Conservation (phyloP, 2,113 vertebrate genomes). For the Setophaga coronata region DNA sequence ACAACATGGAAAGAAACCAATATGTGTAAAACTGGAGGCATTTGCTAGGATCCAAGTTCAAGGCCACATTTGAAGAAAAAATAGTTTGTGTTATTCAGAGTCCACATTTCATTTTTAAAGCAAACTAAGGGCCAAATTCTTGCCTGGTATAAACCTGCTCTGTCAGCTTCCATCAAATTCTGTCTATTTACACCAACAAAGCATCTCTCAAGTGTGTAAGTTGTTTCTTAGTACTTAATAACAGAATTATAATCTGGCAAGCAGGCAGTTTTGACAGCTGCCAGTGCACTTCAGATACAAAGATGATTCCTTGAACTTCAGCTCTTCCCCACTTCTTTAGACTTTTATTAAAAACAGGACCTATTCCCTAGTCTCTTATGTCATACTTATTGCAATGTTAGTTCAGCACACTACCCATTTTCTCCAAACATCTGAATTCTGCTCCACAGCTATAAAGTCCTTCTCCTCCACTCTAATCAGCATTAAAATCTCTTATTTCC, state of each 20-base stretch:
- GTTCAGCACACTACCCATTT: background rate
- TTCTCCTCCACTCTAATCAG: background rate
- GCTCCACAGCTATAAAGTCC: background rate
- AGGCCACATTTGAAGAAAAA: background rate
- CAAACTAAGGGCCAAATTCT: background rate
- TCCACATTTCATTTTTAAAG: background rate
- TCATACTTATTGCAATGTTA: background rate
- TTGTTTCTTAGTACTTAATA: background rate
- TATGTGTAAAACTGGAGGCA: background rate
- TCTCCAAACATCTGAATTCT: background rate
- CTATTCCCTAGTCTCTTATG: background rate
- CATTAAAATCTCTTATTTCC: background rate
- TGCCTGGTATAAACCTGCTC: background rate
- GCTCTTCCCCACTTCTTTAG: background rate
- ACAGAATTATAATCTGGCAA: constrained; percentile 18
- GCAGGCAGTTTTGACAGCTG: background rate
- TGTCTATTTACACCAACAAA: background rate
- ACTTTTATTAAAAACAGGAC: constrained; percentile 24
- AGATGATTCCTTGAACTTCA: constrained; percentile 18
- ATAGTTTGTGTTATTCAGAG: background rate
- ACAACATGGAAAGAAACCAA: background rate
- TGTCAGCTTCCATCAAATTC: background rate
- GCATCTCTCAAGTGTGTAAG: background rate
- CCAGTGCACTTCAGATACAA: background rate
- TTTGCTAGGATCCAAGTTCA: background rate